Evolutionary conservation across 64 coral and sea anemone genomes (phyloP).

Genomic region (Pocillopora verrucosa): DNA sequence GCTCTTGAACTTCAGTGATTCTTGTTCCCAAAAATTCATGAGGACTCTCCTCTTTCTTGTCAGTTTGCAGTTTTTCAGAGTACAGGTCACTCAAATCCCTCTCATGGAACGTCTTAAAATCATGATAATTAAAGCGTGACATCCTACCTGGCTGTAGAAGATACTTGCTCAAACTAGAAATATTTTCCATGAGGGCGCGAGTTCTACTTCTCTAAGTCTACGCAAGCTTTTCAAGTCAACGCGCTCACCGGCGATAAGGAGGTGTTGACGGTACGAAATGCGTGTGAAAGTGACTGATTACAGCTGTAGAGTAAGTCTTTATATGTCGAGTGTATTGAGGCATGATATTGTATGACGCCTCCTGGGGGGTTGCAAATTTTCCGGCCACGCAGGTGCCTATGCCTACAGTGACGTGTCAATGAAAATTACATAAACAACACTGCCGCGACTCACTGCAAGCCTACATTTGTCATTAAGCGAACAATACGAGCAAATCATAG

Average conservation of each 20-base stretch:
- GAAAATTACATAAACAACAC: constrained; percentile 55
- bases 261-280: constrained; percentile 15
- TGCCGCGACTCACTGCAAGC: background rate
- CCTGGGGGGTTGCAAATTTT: constrained; percentile 53
- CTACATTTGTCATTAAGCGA: constrained; percentile 9
- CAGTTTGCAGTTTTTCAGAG: constrained; percentile 9
- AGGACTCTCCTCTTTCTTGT: constrained; percentile 10
- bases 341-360: constrained; percentile 15
- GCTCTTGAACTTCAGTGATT: background rate
- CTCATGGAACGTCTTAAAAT: constrained; percentile 22
- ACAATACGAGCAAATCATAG: constrained; percentile 21
- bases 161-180: constrained; percentile 33
- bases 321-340: constrained; percentile 15
- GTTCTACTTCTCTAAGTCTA: background rate
- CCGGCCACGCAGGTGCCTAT: constrained; percentile 30
- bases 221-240: background rate
- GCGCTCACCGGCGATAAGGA: background rate
- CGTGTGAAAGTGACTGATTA: constrained; percentile 2
- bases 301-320: constrained; percentile 55
- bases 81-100: constrained; percentile 6
- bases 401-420: constrained; percentile 41
- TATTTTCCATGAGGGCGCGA: constrained; percentile 6
- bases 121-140: constrained; percentile 32
- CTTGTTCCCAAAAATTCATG: background rate
- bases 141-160: constrained; percentile 14